Evolutionary conservation across 2,888 invertebrate genomes (phyloP).

Genomic region (Drosophila kuntzei): DNA sequence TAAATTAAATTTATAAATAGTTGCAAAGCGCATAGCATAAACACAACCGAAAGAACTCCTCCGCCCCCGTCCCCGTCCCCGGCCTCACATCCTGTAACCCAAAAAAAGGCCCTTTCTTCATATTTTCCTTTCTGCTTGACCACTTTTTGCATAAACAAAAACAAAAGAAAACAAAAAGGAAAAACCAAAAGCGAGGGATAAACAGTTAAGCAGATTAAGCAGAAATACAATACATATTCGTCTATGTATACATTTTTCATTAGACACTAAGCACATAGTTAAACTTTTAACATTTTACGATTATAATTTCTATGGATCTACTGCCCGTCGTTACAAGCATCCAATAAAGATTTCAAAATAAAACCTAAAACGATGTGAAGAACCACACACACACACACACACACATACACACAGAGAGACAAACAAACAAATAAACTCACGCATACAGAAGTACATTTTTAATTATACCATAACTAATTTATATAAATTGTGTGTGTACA

Average conservation of each 20-base stretch:
- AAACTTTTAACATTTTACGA: conserved; percentile 85
- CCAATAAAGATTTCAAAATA: conserved; percentile 83
- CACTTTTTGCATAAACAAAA: conserved; percentile 54
- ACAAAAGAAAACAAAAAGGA: conserved; percentile 16
- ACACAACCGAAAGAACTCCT: conserved; percentile 53
- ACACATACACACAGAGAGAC: no score
- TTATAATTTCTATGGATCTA: conserved; percentile 85
- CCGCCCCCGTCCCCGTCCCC: conserved; percentile 7
- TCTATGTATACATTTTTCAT: conserved; percentile 85
- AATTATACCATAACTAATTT: conserved; percentile 41
- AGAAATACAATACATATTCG: conserved; percentile 81
- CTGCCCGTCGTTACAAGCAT: conserved; percentile 84
- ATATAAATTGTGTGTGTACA: conserved; percentile 49
- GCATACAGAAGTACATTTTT: conserved; percentile 16
- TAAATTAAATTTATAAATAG: conserved; percentile 78
- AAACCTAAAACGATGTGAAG: conserved; percentile 49
- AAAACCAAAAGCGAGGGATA: conserved; percentile 47
- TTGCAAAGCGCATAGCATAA: conserved; percentile 78
- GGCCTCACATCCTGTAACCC: conserved; percentile 6
- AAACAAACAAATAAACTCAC: conserved; percentile 37
- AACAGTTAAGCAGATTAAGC: conserved; percentile 38
- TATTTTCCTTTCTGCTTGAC: conserved; percentile 53
- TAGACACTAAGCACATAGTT: conserved; percentile 84
- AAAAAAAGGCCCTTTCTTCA: not conserved
- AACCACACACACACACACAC: conserved; percentile 14